Conservation (phyloP, 2,888 invertebrate genomes). For the Meghimatium bilineatum region DNA sequence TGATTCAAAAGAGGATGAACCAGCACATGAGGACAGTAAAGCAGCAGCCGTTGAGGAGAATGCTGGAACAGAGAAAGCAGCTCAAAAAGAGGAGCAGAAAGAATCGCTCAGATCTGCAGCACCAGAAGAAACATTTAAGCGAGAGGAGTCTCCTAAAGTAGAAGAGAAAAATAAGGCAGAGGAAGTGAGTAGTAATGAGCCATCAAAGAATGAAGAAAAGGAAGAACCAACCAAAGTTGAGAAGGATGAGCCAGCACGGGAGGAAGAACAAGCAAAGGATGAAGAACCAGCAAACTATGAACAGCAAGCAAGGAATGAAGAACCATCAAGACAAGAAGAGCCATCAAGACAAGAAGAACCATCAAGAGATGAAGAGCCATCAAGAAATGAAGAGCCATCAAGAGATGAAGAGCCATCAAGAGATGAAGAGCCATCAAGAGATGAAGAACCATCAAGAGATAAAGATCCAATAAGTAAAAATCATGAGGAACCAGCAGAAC, state of each 20-base stretch:
- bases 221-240: neutral
- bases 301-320: neutral
- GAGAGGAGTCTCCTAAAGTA: conserved; percentile 7
- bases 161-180: neutral
- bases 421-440: conserved; percentile 9
- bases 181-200: neutral
- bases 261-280: neutral
- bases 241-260: neutral
- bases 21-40: conserved; percentile 14
- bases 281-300: conserved; percentile 17
- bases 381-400: neutral
- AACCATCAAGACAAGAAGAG: conserved; percentile 23
- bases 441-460: conserved; percentile 36
- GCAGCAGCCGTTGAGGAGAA: neutral
- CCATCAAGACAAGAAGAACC: neutral
- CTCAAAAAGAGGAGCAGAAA: neutral
- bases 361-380: neutral
- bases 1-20: neutral
- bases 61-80: neutral
- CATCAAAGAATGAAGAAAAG: neutral
- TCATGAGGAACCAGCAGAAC: conserved; percentile 8
- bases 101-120: neutral
- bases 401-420: conserved; percentile 6
- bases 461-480: neutral
- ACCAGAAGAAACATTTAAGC: conserved; percentile 16